Percentiles rank a stretch among this genome's conserved stretches.
phyloP scores from a whole-genome alignment of 2,113 vertebrate genomes.

The Cynoglossus semilaevis region DNA sequence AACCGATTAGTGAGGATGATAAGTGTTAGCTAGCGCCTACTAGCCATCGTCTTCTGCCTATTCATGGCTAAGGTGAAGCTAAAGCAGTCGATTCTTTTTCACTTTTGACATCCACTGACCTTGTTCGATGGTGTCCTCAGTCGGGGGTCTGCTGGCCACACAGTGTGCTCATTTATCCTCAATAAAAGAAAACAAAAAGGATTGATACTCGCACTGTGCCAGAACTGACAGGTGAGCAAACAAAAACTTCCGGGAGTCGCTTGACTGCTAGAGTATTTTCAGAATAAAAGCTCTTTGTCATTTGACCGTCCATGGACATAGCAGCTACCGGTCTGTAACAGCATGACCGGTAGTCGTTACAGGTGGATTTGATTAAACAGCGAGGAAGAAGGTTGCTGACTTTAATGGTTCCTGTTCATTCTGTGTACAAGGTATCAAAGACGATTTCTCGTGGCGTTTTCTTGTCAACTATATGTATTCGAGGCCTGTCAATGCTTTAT shows the following conservation, averaged over 20 bases:
- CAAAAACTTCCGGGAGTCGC: conserved; percentile 75
- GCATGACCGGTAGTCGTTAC: no score
- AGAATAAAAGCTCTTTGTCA: conserved; percentile 56
- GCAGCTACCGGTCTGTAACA: no score
- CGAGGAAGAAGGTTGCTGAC: no score
- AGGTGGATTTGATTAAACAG: no score
- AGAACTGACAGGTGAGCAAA: conserved; percentile 70
- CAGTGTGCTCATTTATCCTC: conserved; percentile 28
- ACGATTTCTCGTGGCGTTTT: no score
- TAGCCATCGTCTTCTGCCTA: conserved; percentile 53
- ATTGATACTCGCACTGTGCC: conserved; percentile 47
- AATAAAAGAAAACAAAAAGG: conserved; percentile 20
- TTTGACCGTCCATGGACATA: no score
- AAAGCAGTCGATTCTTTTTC: conserved; percentile 28
- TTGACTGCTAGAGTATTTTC: conserved; percentile 41
- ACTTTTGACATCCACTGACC: conserved; percentile 43
- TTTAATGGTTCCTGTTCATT: no score
- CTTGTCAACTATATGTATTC: no score
- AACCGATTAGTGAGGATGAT: conserved; percentile 31
- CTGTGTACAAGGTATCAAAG: no score
- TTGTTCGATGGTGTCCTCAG: conserved; percentile 50
- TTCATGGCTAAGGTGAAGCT: conserved; percentile 46
- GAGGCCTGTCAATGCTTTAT: no score
- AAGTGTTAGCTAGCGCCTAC: conserved; percentile 52
- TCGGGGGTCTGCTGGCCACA: conserved; percentile 17